Evolutionary conservation across 2,113 vertebrate species (phyloP).

Genomic region (Nettapus auritus): DNA sequence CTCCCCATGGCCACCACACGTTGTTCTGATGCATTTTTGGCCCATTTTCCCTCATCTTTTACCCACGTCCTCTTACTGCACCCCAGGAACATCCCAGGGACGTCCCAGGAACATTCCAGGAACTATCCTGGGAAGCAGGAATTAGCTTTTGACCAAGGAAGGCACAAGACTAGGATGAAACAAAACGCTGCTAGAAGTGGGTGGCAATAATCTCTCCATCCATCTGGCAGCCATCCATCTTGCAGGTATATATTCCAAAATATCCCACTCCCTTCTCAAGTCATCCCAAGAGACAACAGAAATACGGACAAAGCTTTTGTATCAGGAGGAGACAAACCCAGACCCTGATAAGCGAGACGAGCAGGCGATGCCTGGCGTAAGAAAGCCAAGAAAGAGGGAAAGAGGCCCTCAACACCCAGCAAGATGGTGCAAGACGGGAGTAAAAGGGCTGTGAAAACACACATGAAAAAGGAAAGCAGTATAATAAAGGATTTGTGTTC

Average conservation of each 20-base stretch:
- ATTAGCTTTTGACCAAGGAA: not conserved
- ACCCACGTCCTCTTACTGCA: no score
- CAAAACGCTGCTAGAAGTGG: accelerated
- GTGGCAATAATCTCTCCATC: not conserved
- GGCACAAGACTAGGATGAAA: not conserved
- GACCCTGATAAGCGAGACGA: not conserved
- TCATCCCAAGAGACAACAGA: not conserved
- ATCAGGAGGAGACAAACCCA: not conserved
- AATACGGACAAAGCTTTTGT: not conserved
- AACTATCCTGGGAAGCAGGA: not conserved
- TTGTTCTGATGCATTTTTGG: not conserved
- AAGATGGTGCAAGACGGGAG: no score
- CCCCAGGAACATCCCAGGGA: not conserved
- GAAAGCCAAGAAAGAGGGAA: not conserved
- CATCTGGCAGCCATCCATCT: no score
- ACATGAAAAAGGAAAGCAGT: not conserved
- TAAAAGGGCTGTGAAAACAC: accelerated
- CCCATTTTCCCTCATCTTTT: not conserved
- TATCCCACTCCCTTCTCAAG: not conserved
- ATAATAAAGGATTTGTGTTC: not conserved
- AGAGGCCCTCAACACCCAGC: not conserved
- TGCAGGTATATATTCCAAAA: no score
- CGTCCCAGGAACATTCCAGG: not conserved
- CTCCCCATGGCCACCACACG: not conserved
- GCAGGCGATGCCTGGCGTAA: accelerated